A percentile compares a stretch with the other conserved stretches of the same genome.
Evolutionary conservation across 2,797 vertebrate species (phyloP).

Genomic region (Gymnoscopelus microlampas): DNA sequence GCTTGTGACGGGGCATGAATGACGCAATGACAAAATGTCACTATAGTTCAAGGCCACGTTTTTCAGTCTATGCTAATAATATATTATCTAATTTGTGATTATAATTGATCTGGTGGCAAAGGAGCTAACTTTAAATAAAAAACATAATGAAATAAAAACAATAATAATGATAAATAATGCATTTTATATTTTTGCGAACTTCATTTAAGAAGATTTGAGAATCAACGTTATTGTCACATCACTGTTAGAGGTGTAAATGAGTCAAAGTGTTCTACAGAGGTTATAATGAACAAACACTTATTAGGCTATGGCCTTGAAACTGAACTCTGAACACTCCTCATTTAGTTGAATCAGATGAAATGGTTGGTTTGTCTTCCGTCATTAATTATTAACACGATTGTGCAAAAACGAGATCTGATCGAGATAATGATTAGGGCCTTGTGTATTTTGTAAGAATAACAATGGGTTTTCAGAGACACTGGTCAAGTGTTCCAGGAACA

Average conservation of each 20-base stretch:
- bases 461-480: not conserved
- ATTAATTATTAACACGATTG: slow-evolving; percentile 39
- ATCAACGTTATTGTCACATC: too few relatives aligned
- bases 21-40: slow-evolving; percentile 6
- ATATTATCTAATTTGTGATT: not conserved
- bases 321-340: not conserved
- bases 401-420: not conserved
- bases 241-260: too few relatives aligned
- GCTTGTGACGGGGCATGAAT: not conserved
- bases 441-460: not conserved
- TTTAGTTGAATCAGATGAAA: too few relatives aligned
- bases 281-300: too few relatives aligned
- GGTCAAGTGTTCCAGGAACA: not conserved
- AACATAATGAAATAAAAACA: too few relatives aligned
- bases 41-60: not conserved
- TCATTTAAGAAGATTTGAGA: too few relatives aligned
- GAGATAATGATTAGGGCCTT: not conserved
- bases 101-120: too few relatives aligned
- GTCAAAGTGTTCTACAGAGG: too few relatives aligned
- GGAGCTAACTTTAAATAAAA: too few relatives aligned
- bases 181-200: too few relatives aligned
- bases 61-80: not conserved
- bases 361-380: not conserved
- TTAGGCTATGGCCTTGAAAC: not conserved
- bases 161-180: too few relatives aligned